Conservation (phyloP, 2,888 invertebrate genomes). For the Margaritifera margaritifera region DNA sequence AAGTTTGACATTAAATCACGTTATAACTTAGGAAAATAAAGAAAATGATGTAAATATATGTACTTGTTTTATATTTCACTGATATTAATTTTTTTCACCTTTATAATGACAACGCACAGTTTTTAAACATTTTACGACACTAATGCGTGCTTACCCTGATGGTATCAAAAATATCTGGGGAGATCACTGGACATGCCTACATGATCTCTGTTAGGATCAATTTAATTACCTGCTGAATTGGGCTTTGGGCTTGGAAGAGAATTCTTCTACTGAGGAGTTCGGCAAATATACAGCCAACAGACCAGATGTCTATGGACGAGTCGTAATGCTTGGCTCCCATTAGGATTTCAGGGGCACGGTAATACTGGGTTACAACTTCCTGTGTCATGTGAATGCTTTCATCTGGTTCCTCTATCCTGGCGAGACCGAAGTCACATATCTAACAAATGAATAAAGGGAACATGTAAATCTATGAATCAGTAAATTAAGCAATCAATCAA, state of each 20-base stretch:
- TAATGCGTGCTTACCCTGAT: too few species aligned
- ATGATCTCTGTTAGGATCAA: too few species aligned
- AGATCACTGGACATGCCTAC: too few species aligned
- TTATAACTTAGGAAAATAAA: too few species aligned
- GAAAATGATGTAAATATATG: too few species aligned
- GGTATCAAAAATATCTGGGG: too few species aligned
- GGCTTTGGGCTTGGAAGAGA: slow-evolving; percentile 98
- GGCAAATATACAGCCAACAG: slow-evolving; percentile 99
- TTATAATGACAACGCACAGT: too few species aligned
- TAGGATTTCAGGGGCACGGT: slow-evolving; percentile 97
- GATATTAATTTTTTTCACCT: too few species aligned
- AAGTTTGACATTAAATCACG: too few species aligned
- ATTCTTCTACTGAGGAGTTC: slow-evolving; percentile 96
- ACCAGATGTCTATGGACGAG: slow-evolving; percentile 98
- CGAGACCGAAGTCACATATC: slow-evolving; percentile 99
- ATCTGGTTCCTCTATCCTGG: slow-evolving; percentile 96
- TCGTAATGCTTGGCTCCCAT: slow-evolving; percentile 99
- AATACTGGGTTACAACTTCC: slow-evolving; percentile 99
- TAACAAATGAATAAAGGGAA: slow-evolving; percentile 69
- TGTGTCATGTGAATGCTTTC: slow-evolving; percentile 95
- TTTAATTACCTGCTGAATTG: slow-evolving; percentile 88
- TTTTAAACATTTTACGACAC: too few species aligned
- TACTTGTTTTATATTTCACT: too few species aligned
- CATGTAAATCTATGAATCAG: background rate
- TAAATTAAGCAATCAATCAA: background rate